Conservation (phyloP, 2,797 vertebrate genomes). For the Naso thynnoides region DNA sequence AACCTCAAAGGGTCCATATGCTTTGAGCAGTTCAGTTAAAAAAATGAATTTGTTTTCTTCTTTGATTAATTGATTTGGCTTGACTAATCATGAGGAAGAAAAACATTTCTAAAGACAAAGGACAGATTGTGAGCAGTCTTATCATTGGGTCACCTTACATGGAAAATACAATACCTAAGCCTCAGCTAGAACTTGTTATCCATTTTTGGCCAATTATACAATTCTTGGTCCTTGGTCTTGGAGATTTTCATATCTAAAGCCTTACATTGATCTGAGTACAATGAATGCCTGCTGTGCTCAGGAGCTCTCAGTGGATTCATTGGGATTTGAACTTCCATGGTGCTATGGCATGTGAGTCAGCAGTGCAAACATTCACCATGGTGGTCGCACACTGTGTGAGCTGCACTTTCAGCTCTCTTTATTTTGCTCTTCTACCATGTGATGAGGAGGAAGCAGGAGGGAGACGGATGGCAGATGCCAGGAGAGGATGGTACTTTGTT, state of each 20-base stretch:
- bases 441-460: conserved; percentile 68
- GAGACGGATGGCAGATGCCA: conserved; percentile 47
- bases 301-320: conserved; percentile 44
- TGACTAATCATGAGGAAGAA: neutral
- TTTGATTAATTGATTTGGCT: neutral
- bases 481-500: conserved; percentile 78
- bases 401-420: conserved; percentile 54
- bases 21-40: neutral
- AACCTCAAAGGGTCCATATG: neutral
- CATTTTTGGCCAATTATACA: conserved; percentile 34
- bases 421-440: conserved; percentile 44
- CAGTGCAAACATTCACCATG: conserved; percentile 50
- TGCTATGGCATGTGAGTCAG: conserved; percentile 70
- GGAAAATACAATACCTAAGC: conserved; percentile 16
- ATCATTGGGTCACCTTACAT: neutral
- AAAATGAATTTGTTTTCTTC: neutral
- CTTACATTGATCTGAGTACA: conserved; percentile 69
- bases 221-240: conserved; percentile 49
- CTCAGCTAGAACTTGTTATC: conserved; percentile 22
- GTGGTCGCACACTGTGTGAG: conserved; percentile 63
- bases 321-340: conserved; percentile 56
- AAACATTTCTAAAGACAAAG: conserved; percentile 17
- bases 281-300: conserved; percentile 33
- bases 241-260: conserved; percentile 61
- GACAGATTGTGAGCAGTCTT: conserved; percentile 10